phyloP scores from a whole-genome alignment of 1,140 invertebrate genomes.

The Drosophila bipectinata region DNA sequence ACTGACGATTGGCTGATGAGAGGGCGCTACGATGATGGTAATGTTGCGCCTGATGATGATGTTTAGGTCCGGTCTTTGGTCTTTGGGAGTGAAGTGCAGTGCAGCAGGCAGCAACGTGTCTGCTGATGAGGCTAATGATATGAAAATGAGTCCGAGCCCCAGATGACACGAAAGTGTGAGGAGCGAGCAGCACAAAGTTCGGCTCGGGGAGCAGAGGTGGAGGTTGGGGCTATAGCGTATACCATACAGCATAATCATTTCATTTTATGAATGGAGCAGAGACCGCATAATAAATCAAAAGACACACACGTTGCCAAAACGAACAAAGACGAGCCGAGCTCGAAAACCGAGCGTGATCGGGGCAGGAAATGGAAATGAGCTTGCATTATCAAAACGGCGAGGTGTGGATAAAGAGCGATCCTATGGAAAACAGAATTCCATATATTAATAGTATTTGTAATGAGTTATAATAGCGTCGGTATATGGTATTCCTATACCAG shows the following conservation, averaged over 20 bases:
- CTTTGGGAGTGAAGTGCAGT: conserved; percentile 30
- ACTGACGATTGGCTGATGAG: conserved; percentile 65
- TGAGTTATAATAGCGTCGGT: too few relatives aligned
- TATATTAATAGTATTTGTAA: too few relatives aligned
- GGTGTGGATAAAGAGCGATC: neutral
- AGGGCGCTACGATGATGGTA: conserved; percentile 44
- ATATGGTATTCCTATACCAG: too few relatives aligned
- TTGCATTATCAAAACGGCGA: conserved; percentile 35
- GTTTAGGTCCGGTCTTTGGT: conserved; percentile 10
- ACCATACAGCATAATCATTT: conserved; percentile 49
- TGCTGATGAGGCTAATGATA: conserved; percentile 71
- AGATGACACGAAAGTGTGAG: conserved; percentile 66
- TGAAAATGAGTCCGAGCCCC: conserved; percentile 63
- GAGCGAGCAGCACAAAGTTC: conserved; percentile 9
- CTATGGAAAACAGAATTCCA: neutral
- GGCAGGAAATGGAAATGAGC: conserved; percentile 51
- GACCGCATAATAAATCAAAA: conserved; percentile 64
- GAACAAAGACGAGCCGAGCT: conserved; percentile 18
- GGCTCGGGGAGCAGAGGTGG: neutral
- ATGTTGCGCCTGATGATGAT: conserved; percentile 48
- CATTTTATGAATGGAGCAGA: conserved; percentile 68
- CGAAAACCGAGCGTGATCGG: conserved; percentile 42
- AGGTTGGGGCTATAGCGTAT: neutral
- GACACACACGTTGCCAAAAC: conserved; percentile 51
- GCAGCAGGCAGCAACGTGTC: conserved; percentile 31